phyloP scores from a whole-genome alignment of 92 coral and sea anemone genomes.

The Umimayanthus kanabou region DNA sequence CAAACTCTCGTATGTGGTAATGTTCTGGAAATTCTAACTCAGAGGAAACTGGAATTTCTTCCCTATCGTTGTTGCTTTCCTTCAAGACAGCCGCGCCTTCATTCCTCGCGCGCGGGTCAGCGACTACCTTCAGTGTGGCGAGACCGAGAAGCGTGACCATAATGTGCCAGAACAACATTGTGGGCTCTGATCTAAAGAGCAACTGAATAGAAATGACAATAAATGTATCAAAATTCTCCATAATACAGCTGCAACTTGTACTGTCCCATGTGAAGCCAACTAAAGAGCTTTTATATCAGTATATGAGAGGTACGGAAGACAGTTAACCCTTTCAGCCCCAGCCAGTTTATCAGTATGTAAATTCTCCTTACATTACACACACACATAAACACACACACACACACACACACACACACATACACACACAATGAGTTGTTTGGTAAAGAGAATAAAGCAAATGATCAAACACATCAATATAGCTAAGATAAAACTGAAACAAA shows the following conservation, averaged over 20 bases:
- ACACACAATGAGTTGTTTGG: too few species aligned
- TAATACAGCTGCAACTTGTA: neutral
- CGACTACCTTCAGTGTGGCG: neutral
- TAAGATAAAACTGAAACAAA: too few species aligned
- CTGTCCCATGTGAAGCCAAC: neutral
- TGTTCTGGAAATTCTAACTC: neutral
- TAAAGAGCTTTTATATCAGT: too few species aligned
- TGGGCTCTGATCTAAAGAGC: neutral
- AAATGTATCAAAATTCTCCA: neutral
- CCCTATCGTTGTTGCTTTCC: neutral
- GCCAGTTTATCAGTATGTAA: too few species aligned
- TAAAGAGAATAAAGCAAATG: too few species aligned
- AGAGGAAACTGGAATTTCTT: neutral
- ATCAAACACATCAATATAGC: too few species aligned
- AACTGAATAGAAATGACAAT: neutral
- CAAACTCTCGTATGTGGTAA: neutral
- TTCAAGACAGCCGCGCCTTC: neutral
- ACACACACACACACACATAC: too few species aligned
- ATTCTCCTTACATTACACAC: too few species aligned
- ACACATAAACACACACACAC: too few species aligned
- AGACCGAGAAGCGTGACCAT: neutral
- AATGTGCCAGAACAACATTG: constrained; percentile 13
- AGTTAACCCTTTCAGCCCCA: too few species aligned
- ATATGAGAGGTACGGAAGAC: too few species aligned
- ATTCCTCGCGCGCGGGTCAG: neutral